Percentiles rank a stretch among this genome's conserved stretches.
Conservation (phyloP, 1,140 invertebrate genomes). For the Diploscapter pachys region DNA sequence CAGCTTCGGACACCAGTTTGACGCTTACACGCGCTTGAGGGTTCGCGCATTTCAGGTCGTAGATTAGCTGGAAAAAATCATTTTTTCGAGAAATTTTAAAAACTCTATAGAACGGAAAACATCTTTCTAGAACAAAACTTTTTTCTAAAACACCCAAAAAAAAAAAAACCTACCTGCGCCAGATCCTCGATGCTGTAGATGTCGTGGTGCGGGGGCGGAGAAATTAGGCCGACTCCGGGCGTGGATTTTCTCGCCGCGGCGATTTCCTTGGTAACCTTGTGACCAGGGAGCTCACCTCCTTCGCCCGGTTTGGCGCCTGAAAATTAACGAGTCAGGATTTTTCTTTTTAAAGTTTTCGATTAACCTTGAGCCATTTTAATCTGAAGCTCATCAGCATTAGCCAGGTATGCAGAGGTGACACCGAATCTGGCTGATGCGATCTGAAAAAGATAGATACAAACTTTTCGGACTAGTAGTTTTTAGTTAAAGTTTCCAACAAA, state of each 20-base stretch:
- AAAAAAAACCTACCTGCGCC: constrained; percentile 69
- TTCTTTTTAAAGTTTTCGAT: neutral
- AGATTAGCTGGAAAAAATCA: constrained; percentile 72
- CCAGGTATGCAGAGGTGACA: constrained; percentile 91
- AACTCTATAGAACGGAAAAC: no score
- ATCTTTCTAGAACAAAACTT: no score
- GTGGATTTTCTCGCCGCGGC: constrained; percentile 91
- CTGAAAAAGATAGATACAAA: constrained; percentile 62
- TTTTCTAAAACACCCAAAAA: no score
- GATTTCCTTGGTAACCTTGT: constrained; percentile 87
- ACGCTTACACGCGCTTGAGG: constrained; percentile 90
- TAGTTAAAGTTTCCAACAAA: no score
- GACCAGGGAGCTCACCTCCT: constrained; percentile 86
- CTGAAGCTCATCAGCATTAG: constrained; percentile 90
- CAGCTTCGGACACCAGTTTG: constrained; percentile 95
- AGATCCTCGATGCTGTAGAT: constrained; percentile 99
- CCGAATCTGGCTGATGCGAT: constrained; percentile 96
- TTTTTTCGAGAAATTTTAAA: neutral
- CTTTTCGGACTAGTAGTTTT: no score
- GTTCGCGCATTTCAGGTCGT: constrained; percentile 96
- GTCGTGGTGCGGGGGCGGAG: constrained; percentile 96
- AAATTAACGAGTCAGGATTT: neutral
- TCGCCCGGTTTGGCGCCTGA: constrained; percentile 84
- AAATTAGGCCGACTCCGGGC: constrained; percentile 91
- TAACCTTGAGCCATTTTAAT: constrained; percentile 93